Percentiles rank a stretch among this genome's conserved stretches.
Conservation (phyloP, 2,113 vertebrate genomes). For the Psilopsiagon aymara region DNA sequence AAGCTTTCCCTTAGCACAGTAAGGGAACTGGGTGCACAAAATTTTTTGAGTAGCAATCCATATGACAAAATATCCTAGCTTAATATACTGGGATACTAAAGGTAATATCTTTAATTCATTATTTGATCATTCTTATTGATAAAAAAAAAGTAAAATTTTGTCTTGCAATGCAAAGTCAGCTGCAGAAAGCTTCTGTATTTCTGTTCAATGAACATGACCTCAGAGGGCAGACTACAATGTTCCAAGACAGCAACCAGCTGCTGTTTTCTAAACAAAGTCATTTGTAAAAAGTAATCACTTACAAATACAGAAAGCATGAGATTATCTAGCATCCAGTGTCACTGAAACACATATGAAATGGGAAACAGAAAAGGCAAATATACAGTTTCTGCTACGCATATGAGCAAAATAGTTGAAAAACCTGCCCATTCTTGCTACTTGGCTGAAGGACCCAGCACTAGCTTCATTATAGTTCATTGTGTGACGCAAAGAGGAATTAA, state of each 20-base stretch:
- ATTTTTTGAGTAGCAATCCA: not conserved
- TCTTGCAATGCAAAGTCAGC: not conserved
- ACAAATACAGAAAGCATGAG: not conserved
- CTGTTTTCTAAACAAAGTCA: not conserved
- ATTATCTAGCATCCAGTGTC: not conserved
- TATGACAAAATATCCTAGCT: not conserved
- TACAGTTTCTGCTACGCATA: not conserved
- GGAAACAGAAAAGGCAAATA: not conserved
- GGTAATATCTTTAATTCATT: not conserved
- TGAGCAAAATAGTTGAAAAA: not conserved
- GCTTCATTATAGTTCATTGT: not conserved
- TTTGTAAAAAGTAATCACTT: not conserved
- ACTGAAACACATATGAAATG: not conserved
- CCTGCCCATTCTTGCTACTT: not conserved
- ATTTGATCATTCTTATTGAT: not conserved
- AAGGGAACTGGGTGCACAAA: not conserved
- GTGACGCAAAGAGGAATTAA: not conserved
- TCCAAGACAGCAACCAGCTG: not conserved
- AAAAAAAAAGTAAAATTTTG: not conserved
- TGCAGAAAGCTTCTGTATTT: not conserved
- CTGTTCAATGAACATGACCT: not conserved
- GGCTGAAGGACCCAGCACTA: not conserved
- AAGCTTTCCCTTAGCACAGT: not conserved
- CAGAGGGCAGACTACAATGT: not conserved
- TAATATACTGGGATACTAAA: not conserved